Percentiles rank a stretch among this genome's conserved stretches.
These are phyloP conservation scores for Pogonomyrmex barbatus DNA, from an alignment of 1,140 invertebrate species.

Conservation along the genomic window DNA sequence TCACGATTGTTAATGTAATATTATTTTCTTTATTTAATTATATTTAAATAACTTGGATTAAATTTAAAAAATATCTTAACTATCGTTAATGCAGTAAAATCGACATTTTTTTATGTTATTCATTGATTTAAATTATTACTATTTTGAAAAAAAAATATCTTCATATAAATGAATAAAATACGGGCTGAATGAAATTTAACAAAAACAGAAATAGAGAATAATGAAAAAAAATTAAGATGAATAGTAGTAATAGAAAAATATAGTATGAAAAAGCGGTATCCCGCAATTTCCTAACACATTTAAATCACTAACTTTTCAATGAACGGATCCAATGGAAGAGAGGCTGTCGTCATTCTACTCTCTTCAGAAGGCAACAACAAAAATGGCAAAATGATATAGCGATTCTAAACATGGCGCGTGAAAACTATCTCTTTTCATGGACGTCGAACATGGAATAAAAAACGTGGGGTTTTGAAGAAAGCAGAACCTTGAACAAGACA, in stretches of 20 bases:
- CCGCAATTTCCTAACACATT: not conserved
- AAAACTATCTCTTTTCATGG: conserved; percentile 20
- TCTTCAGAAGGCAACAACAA: conserved; percentile 24
- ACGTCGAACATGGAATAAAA: not conserved
- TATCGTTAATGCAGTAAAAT: not conserved
- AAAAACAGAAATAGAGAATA: not conserved
- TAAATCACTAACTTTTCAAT: not conserved
- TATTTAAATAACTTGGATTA: not conserved
- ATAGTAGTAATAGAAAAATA: not conserved
- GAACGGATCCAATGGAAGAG: not conserved
- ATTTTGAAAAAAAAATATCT: not conserved
- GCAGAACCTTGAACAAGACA: not conserved
- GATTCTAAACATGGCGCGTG: conserved; percentile 45
- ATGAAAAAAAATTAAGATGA: not conserved
- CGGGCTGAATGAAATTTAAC: not conserved
- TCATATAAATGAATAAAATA: conserved; percentile 4
- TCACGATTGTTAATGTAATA: not conserved
- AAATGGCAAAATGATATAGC: conserved; percentile 24
- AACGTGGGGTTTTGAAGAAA: not conserved
- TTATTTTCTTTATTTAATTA: not conserved
- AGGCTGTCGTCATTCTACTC: conserved; percentile 6
- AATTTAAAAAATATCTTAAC: not conserved
- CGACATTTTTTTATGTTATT: not conserved
- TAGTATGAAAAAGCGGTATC: not conserved
- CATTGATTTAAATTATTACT: not conserved